phyloP scores from a whole-genome alignment of 2,113 vertebrate genomes.

The Muscicapa adusta region DNA sequence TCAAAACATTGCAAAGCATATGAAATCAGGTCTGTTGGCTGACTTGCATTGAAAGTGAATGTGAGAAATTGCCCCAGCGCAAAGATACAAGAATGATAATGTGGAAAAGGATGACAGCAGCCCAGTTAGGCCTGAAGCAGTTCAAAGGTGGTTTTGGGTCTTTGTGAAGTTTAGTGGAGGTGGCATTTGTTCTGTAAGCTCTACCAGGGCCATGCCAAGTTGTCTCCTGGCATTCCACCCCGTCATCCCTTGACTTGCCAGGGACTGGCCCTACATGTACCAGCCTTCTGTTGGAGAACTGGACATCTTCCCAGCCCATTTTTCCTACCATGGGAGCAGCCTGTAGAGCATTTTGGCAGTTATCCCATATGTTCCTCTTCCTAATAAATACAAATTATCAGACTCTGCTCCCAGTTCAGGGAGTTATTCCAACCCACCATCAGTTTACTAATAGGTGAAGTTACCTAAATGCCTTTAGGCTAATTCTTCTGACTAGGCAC shows the following conservation, averaged over 20 bases:
- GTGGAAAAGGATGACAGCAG: background rate
- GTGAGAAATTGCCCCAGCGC: background rate
- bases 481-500: background rate
- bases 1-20: background rate
- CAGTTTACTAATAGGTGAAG: background rate
- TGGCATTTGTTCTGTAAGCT: background rate
- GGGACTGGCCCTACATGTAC: background rate
- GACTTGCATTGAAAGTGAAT: background rate
- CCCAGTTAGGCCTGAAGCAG: background rate
- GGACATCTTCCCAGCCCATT: background rate
- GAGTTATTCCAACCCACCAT: background rate
- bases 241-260: accelerated
- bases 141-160: background rate
- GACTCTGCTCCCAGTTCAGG: background rate
- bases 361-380: accelerated
- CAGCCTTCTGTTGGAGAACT: background rate
- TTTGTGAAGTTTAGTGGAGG: background rate
- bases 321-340: accelerated
- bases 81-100: background rate
- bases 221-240: background rate
- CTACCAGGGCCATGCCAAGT: background rate
- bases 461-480: background rate
- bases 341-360: background rate
- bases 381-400: background rate
- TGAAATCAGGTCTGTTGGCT: background rate